Base-by-base conservation (phyloP, 2,888 invertebrate genomes). In the Candidula unifasciata region DNA sequence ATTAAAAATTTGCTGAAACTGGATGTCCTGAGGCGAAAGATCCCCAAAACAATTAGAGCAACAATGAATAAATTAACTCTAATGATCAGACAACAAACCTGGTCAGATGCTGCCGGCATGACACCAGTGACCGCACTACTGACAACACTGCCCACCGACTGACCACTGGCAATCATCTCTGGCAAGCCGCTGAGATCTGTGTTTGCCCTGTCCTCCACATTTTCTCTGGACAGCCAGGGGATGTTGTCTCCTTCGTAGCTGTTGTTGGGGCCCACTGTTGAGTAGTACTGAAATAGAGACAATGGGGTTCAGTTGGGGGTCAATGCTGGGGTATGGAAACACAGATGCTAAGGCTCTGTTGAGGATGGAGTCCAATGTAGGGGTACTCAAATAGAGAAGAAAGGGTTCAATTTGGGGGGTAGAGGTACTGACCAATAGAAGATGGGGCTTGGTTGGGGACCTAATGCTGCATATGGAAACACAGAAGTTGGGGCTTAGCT, bases 101-200 rank as follows among this genome's bases (percentile, higher is more conserved):
- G 85, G 71, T 87, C 88, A 6, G 86, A 74, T 18, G 82, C 57
- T 6, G 82, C 57, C 52, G 87, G 78, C 68, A 81, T 74, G 21
- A 85, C 79, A 3, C 86, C 81, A 16, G 84, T 86, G 30, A 96
- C 27, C 97, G 97, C 1, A 98, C 98, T 0, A 97, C 97, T 97
- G 80, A 99, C 97, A 82, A 99, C 98, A 0, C 98, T 99, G 27
- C 99, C 99, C 24, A 99, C 99, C 88, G 98, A 97, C 91, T 98
- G 98, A 0, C 99, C 99, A 93, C 97, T 97, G 85, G 92, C 98
- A 96, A 82, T 91, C 92, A 94, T 94, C 86, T 93, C 93, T 10
- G 92, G 91, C 78, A 92, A 85, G 27, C 92, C 92, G 54, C 91
- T 90, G 24, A 91, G 87, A 37, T 90, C 90, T 27, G 90, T 89